Conservation (phyloP, 1,140 invertebrate species). For the Oscheius sp. region DNA sequence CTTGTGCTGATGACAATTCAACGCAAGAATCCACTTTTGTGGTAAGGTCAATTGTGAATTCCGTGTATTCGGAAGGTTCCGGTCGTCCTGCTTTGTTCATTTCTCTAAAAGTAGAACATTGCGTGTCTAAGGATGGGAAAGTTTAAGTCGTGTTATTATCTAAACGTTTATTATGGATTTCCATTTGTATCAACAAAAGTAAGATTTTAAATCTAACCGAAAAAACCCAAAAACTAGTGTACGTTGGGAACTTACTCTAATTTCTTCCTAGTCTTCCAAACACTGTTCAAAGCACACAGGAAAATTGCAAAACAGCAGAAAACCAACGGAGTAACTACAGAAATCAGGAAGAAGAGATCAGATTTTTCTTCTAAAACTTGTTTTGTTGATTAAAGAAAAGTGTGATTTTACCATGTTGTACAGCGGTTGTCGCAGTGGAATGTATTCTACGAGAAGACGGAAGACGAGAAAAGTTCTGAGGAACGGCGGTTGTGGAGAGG, state of each 20-base stretch:
- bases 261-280: conserved; percentile 36
- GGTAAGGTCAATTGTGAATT: conserved; percentile 35
- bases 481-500: neutral
- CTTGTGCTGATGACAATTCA: conserved; percentile 23
- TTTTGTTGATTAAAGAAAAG: neutral
- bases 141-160: too few relatives aligned
- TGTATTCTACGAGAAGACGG: too few relatives aligned
- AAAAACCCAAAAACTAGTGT: neutral
- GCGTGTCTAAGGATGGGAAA: too few relatives aligned
- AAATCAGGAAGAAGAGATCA: conserved; percentile 33
- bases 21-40: conserved; percentile 39
- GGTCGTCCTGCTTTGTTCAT: conserved; percentile 10
- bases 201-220: neutral
- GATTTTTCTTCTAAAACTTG: conserved; percentile 21
- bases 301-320: conserved; percentile 39
- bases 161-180: too few relatives aligned
- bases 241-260: conserved; percentile 27
- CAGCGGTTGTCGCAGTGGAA: neutral
- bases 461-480: neutral
- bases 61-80: conserved; percentile 28
- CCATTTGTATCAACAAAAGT: too few relatives aligned
- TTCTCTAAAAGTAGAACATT: conserved; percentile 18
- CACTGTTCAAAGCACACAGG: conserved; percentile 27
- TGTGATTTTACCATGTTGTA: neutral
- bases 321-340: conserved; percentile 27